phyloP scores from a whole-genome alignment of 30 jellyfish, hydroid and myxozoan species.

The Catostylus mosaicus region DNA sequence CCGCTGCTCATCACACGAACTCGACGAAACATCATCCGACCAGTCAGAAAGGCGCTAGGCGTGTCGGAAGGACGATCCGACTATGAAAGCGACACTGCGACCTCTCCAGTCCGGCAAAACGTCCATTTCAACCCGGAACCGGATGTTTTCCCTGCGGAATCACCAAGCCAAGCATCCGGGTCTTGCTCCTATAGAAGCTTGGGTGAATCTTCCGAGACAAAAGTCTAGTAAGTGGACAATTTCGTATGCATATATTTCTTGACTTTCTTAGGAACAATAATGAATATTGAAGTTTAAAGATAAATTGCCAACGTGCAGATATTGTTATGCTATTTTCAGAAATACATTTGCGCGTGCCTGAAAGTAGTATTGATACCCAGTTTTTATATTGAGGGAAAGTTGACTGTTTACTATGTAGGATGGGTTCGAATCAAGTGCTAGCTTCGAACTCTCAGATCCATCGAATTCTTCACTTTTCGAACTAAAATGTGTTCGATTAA shows the following conservation, averaged over 20 bases:
- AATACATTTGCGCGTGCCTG: no score
- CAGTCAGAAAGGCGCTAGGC: conserved; percentile 91
- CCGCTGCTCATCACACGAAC: conserved; percentile 85
- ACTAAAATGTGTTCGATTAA: no score
- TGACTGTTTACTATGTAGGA: no score
- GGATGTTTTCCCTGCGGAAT: conserved; percentile 1
- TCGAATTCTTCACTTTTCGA: no score
- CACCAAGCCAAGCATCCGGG: conserved; percentile 5
- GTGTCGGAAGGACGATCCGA: conserved; percentile 78
- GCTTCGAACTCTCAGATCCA: no score
- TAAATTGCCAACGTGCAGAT: no score
- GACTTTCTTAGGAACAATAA: no score
- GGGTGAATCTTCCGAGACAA: conserved; percentile 12
- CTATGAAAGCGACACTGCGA: conserved; percentile 46
- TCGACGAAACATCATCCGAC: conserved; percentile 86
- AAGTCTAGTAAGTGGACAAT: conserved; percentile 20
- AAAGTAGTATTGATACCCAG: no score
- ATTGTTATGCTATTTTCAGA: no score
- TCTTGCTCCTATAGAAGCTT: neutral
- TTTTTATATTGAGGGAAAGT: no score
- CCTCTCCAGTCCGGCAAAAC: conserved; percentile 28
- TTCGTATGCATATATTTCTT: neutral
- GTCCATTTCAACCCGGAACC: conserved; percentile 42
- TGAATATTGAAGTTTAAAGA: no score
- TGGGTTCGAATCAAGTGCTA: no score